Evolutionary conservation across 2,113 vertebrate genomes (phyloP), one percentile per base, ranked within the genome.

Genomic region (Myxocyprinus asiaticus): DNA sequence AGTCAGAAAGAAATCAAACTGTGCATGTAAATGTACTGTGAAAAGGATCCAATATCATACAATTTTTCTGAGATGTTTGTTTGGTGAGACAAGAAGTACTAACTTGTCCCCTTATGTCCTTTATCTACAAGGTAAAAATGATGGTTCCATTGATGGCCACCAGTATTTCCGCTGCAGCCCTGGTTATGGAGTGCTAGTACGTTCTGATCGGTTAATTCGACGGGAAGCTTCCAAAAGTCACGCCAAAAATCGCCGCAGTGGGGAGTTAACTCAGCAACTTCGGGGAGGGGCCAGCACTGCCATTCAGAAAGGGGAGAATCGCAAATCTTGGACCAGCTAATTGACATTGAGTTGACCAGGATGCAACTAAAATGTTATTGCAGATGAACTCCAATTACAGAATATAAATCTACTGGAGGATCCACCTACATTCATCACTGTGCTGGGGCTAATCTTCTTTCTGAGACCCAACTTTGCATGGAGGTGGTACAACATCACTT

Each of bases 121-220:
- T 62, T 7, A 17, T 84, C 4, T 6, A 73, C 7, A 79, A 99
- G 98, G 98, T 70, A 98, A 97, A 87, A 96, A 98, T 0, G 96
- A 99, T 0, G 98, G 98, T 62, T 96, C 96, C 0, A 94, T 98
- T 0, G 94, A 93, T 0, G 96, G 96, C 3, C 95, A 90, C 58
- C 96, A 95, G 14, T 99, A 99, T 68, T 99, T 99, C 92, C 89
- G 83, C 50, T 99, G 98, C 85, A 96, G 93, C 83, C 94, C 95
- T 0, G 96, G 95, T 80, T 94, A 96, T 0, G 98, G 98, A 1
- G 91, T 98, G 70, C 91, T 99, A 9, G 97, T 98, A 83, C 95
- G 95, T 76, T 96, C 95, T 0, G 88, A 92, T 84, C 86, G 97
- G 0, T 91, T 99, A 0, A 88, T 86, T 51, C 87, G 67, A 33